phyloP scores from a whole-genome alignment of 2,797 vertebrate genomes.

The Balearica regulorum region DNA sequence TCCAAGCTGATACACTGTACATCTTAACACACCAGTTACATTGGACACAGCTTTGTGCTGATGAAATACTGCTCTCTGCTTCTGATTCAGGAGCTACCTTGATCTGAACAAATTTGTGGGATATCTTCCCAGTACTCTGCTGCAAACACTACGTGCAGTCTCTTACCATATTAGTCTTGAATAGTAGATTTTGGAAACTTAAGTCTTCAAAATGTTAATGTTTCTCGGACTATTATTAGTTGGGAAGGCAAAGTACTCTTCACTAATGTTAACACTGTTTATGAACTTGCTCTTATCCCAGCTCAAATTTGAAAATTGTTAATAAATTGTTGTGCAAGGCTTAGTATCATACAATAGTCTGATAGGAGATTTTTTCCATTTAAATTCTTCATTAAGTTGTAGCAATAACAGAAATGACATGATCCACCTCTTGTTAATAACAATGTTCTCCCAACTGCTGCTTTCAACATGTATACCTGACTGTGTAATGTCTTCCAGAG shows the following conservation, averaged over 20 bases:
- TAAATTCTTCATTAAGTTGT: neutral
- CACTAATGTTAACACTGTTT: constrained; percentile 35
- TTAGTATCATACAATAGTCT: neutral
- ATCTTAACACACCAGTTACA: neutral
- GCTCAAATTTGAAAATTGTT: neutral
- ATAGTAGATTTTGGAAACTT: neutral
- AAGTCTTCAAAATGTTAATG: neutral
- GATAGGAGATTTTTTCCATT: neutral
- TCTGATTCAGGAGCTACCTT: neutral
- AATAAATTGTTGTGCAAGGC: neutral
- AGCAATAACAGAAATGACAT: neutral
- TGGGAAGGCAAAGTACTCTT: constrained; percentile 44
- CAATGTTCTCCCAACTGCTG: neutral
- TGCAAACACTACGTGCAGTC: neutral
- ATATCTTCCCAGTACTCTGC: neutral
- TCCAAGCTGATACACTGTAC: neutral
- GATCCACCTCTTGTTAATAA: neutral
- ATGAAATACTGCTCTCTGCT: neutral
- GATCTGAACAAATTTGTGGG: neutral
- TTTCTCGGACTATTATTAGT: constrained; percentile 36
- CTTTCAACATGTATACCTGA: neutral
- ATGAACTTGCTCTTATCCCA: constrained; percentile 57
- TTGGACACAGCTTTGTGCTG: neutral
- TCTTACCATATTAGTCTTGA: neutral
- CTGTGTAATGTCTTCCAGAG: neutral